Evolutionary conservation across 37 sponge, comb jelly and placozoan genomes (phyloP).

Genomic region (Hexactinellida sp.): DNA sequence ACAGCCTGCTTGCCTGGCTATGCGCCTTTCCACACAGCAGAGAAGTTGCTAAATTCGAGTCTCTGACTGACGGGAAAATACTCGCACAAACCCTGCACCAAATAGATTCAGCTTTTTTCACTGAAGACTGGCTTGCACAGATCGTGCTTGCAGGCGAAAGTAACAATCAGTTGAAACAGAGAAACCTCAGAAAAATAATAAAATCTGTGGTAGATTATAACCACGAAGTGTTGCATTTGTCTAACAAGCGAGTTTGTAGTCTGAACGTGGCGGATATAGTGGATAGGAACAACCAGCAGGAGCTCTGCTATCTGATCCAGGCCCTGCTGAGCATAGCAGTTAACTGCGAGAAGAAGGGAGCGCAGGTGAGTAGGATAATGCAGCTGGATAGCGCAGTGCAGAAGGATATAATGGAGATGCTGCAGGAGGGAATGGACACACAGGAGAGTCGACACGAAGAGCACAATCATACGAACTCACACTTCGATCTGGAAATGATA

Average conservation of each 20-base stretch:
- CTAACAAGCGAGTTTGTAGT: not conserved
- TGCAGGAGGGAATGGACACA: not conserved
- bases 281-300: not conserved
- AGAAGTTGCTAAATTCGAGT: not conserved
- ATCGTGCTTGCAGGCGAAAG: not conserved
- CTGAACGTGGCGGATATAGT: not conserved
- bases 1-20: not conserved
- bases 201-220: not conserved
- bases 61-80: not conserved
- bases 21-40: not conserved
- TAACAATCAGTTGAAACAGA: not conserved
- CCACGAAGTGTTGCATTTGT: not conserved
- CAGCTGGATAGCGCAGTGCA: not conserved
- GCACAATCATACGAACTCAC: not conserved
- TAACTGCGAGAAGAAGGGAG: constrained; percentile 3
- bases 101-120: not conserved
- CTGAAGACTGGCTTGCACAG: not conserved
- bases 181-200: not conserved
- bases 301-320: not conserved
- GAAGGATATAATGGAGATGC: constrained; percentile 5
- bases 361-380: not conserved
- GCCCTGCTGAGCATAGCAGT: not conserved
- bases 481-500: not conserved
- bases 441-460: not conserved
- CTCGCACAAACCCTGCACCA: not conserved